phyloP scores from a whole-genome alignment of 2,888 invertebrate genomes.

The Trichogramma dendrolimi region DNA sequence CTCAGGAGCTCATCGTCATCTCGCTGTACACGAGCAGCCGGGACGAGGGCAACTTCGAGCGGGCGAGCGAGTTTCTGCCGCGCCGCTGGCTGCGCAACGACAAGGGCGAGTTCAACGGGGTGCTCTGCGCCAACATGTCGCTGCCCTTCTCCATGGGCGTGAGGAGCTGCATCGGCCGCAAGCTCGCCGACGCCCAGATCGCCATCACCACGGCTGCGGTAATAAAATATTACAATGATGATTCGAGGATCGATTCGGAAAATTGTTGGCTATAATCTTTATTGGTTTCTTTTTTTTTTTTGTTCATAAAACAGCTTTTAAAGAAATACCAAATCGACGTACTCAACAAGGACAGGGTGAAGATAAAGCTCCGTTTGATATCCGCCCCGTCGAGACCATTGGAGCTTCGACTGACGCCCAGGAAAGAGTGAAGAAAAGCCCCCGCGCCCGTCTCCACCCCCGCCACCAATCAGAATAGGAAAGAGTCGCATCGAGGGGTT shows the following conservation, averaged over 20 bases:
- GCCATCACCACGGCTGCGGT: slow-evolving; percentile 65
- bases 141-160: slow-evolving; percentile 80
- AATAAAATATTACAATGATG: slow-evolving; percentile 28
- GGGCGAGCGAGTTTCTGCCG: slow-evolving; percentile 67
- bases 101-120: slow-evolving; percentile 50
- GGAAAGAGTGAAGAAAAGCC: not conserved
- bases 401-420: slow-evolving; percentile 40
- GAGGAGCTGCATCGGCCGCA: slow-evolving; percentile 78
- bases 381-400: slow-evolving; percentile 59
- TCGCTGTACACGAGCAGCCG: slow-evolving; percentile 83
- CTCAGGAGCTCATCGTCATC: slow-evolving; percentile 73
- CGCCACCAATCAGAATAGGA: too few relatives aligned
- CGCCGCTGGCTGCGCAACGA: slow-evolving; percentile 70
- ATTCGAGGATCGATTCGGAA: not conserved
- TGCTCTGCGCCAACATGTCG: slow-evolving; percentile 63
- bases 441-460: too few relatives aligned
- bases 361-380: slow-evolving; percentile 60
- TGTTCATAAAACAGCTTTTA: slow-evolving; percentile 51
- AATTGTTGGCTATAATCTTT: slow-evolving; percentile 1
- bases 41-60: slow-evolving; percentile 64
- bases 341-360: slow-evolving; percentile 54
- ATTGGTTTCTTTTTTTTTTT: not conserved
- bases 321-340: slow-evolving; percentile 56
- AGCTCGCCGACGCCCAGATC: slow-evolving; percentile 75
- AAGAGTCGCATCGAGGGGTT: too few relatives aligned